These are phyloP conservation scores for Drosophila falleni DNA, from an alignment of 2,888 invertebrate genomes.

Conservation along the genomic window DNA sequence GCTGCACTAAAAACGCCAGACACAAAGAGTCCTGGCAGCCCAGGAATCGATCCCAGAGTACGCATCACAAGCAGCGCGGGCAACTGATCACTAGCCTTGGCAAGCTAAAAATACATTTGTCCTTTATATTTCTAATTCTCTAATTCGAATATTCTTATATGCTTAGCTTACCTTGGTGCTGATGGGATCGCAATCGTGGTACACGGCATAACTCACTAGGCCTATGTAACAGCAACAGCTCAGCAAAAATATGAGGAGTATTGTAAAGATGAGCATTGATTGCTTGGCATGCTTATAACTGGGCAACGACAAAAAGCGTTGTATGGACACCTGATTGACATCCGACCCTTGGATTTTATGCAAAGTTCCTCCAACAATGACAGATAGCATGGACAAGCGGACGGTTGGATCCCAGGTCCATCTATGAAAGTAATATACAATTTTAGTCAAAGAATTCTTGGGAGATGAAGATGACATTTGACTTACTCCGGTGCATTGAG, in stretches of 20 bases:
- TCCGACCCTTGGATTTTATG: constrained; percentile 92
- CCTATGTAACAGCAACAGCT: constrained; percentile 90
- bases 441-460: neutral
- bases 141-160: neutral
- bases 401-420: constrained; percentile 92
- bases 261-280: constrained; percentile 88
- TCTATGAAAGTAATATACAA: constrained; percentile 85
- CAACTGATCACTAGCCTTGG: constrained; percentile 92
- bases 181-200: constrained; percentile 91
- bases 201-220: constrained; percentile 90
- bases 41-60: constrained; percentile 90
- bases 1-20: constrained; percentile 97
- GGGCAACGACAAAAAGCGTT: constrained; percentile 92
- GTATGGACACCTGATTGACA: constrained; percentile 94
- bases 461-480: too few species aligned
- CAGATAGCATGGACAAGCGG: constrained; percentile 91
- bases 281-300: constrained; percentile 89
- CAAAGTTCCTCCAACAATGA: constrained; percentile 91
- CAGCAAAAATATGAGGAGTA: constrained; percentile 88
- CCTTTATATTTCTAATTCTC: too few species aligned
- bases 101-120: constrained; percentile 87
- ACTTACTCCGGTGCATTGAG: constrained; percentile 90
- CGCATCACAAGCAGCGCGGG: constrained; percentile 95
- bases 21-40: constrained; percentile 94
- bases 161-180: constrained; percentile 89